Conservation (phyloP, 2,797 vertebrate genomes). For the Gymnocypris eckloni region DNA sequence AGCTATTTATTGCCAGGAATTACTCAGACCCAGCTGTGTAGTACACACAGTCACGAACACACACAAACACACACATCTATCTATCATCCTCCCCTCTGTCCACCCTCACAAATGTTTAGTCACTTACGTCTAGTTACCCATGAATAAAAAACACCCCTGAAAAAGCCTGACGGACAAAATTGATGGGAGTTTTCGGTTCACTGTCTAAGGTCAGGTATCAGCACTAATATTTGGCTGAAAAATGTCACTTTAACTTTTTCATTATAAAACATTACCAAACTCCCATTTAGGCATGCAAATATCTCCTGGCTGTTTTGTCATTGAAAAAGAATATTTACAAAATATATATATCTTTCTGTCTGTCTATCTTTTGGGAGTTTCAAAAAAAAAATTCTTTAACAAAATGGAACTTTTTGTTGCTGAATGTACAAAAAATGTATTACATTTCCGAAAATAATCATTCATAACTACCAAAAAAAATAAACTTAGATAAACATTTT, state of each 20-base stretch:
- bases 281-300: neutral
- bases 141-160: slow-evolving; percentile 37
- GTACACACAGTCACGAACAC: slow-evolving; percentile 13
- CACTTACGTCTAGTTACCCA: slow-evolving; percentile 41
- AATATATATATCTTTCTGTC: neutral
- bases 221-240: slow-evolving; percentile 45
- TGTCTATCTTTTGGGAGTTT: neutral
- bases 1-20: slow-evolving; percentile 53
- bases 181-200: slow-evolving; percentile 36
- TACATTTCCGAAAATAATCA: slow-evolving; percentile 82
- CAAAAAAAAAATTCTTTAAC: neutral
- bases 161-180: slow-evolving; percentile 9
- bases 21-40: slow-evolving; percentile 59
- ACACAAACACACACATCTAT: slow-evolving; percentile 29
- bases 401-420: neutral
- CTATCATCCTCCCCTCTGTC: slow-evolving; percentile 44
- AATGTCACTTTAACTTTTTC: slow-evolving; percentile 13
- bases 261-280: slow-evolving; percentile 33
- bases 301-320: neutral
- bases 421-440: slow-evolving; percentile 45
- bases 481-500: slow-evolving; percentile 88
- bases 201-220: slow-evolving; percentile 41
- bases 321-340: neutral
- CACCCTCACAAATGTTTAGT: slow-evolving; percentile 53
- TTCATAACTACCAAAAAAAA: slow-evolving; percentile 71